Evolutionary conservation across 2,888 invertebrate genomes (phyloP).

Genomic region (Netelia inedita): DNA sequence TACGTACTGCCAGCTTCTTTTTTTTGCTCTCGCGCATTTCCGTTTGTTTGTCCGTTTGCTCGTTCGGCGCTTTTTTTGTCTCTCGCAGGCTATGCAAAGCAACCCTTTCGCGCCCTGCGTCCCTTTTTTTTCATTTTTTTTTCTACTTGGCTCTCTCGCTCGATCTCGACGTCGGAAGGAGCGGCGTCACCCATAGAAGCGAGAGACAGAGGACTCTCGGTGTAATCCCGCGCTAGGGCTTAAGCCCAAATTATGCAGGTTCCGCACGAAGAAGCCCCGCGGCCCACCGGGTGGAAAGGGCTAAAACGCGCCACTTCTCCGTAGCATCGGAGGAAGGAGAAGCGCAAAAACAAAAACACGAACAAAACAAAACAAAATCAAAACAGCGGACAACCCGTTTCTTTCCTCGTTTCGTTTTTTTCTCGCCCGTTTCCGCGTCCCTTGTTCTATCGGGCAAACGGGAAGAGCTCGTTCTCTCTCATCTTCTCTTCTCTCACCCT

Average conservation of each 20-base stretch:
- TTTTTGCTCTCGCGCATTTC: slow-evolving; percentile 78
- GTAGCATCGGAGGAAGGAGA: slow-evolving; percentile 25
- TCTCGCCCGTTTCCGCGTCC: slow-evolving; percentile 25
- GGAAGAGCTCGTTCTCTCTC: slow-evolving; percentile 51
- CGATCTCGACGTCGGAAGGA: slow-evolving; percentile 38
- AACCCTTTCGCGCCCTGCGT: slow-evolving; percentile 80
- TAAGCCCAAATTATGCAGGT: slow-evolving; percentile 69
- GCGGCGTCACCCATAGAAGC: slow-evolving; percentile 53
- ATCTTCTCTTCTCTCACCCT: slow-evolving; percentile 45
- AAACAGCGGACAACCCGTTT: slow-evolving; percentile 63
- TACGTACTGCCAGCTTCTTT: slow-evolving; percentile 68
- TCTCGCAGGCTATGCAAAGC: slow-evolving; percentile 79
- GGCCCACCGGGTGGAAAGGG: slow-evolving; percentile 53
- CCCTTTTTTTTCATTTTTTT: slow-evolving; percentile 62
- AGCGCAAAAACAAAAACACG: slow-evolving; percentile 31
- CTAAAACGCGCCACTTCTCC: slow-evolving; percentile 29
- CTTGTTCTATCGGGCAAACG: slow-evolving; percentile 60
- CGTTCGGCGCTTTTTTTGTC: slow-evolving; percentile 66
- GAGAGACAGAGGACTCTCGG: slow-evolving; percentile 31
- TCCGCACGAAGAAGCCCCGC: slow-evolving; percentile 50
- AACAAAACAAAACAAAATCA: slow-evolving; percentile 51
- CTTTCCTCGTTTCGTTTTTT: slow-evolving; percentile 63
- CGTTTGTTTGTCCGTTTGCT: slow-evolving; percentile 80
- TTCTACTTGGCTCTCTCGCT: slow-evolving; percentile 68
- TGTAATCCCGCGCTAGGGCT: slow-evolving; percentile 64